Base-by-base conservation (phyloP, 1,140 invertebrate genomes). In the Archegozetes longisetosus region DNA sequence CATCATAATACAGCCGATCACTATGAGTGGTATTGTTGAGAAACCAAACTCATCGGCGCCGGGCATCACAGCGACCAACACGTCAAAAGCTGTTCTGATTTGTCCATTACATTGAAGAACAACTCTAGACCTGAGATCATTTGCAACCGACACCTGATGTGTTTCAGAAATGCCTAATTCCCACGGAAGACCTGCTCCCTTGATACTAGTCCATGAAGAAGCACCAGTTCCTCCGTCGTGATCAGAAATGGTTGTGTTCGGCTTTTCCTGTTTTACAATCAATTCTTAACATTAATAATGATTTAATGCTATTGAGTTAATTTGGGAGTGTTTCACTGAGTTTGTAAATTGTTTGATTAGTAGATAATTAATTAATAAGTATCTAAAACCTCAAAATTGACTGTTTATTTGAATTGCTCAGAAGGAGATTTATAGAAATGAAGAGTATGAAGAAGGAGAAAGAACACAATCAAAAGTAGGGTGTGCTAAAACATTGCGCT, bases 1-100 rank as follows among this genome's bases (percentile, higher is more conserved):
- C 95, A 98, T 98, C 95, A 98, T 98, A 6, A 93, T 99, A 70
- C 95, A 99, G 9, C 95, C 82, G 73, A 98, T 82, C 0, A 87
- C 90, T 71, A 99, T 98, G 47, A 99, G 75, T 0, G 95, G 94
- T 3, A 94, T 94, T 14, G 95, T 98, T 69, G 90, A 94, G 71
- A 97, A 91, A 20, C 94, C 95, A 75, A 97, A 93, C 75, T 98
- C 94, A 75, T 98, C 95, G 13, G 95, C 95, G 49, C 95, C 95
- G 2, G 98, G 75, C 50, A 97, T 70, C 3, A 90, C 93, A n/a
- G 90, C 94, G 28, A 98, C 86, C 55, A 97, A 80, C n/a, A 98
- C 87, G 76, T 98, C 95, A 71, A 91, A 90, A 29, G 92, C 83
- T 22, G 91, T 94, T 59, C 90, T 78, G 64, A 95, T 57, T 46